These are phyloP conservation scores for Xenotilapia caudafasciata DNA, from an alignment of 2,113 vertebrate genomes.

Conservation along the genomic window DNA sequence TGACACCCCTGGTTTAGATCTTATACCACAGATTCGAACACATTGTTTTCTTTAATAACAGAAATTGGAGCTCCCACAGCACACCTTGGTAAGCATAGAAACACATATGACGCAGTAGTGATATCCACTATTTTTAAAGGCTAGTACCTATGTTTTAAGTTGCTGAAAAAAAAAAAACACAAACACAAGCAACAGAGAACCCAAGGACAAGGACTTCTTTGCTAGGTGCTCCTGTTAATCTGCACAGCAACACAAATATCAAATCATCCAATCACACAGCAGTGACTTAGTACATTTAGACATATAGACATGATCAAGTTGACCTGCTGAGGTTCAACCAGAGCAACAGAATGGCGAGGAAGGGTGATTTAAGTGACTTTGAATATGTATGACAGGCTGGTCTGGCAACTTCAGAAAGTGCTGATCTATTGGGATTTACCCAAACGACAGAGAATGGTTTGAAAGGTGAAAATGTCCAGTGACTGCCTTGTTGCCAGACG, in stretches of 20 bases:
- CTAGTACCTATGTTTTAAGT: neutral
- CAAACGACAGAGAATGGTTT: neutral
- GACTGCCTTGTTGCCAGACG: neutral
- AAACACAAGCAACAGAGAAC: neutral
- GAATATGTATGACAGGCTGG: neutral
- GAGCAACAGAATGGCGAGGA: neutral
- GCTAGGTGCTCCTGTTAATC: neutral
- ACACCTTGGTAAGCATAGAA: neutral
- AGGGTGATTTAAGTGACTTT: neutral
- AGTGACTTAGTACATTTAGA: neutral
- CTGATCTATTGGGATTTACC: neutral
- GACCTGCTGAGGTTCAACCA: neutral
- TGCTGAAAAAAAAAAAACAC: accelerated
- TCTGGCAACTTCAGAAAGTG: neutral
- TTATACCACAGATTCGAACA: neutral
- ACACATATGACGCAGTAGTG: neutral
- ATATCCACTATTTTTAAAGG: neutral
- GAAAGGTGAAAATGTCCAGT: neutral
- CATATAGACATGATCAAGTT: neutral
- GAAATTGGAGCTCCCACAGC: neutral
- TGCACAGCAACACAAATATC: neutral
- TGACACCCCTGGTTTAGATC: neutral
- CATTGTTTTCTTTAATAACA: neutral
- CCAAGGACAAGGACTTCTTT: neutral
- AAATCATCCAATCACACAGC: neutral